Conservation (phyloP, 2,797 vertebrate species). For the Takifugu rubripes region DNA sequence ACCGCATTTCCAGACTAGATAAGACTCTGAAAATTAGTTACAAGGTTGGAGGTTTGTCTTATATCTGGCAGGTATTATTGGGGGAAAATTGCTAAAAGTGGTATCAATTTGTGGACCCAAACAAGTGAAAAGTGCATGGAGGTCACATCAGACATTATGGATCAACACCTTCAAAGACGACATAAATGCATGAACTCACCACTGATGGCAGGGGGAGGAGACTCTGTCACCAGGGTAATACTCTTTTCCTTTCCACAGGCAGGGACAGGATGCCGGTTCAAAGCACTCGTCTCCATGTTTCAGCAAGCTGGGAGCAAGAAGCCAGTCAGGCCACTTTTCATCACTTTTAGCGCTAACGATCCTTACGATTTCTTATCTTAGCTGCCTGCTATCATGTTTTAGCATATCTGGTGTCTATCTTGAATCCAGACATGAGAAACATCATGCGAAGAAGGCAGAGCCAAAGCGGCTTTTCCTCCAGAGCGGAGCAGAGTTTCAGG, state of each 20-base stretch:
- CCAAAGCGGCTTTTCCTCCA: conserved; percentile 36
- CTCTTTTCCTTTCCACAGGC: conserved; percentile 95
- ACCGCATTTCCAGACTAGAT: conserved; percentile 34
- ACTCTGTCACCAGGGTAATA: conserved; percentile 93
- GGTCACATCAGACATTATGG: neutral
- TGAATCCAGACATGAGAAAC: conserved; percentile 15
- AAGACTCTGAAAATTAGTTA: conserved; percentile 43
- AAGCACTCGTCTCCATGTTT: conserved; percentile 93
- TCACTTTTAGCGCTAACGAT: neutral
- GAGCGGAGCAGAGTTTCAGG: conserved; percentile 5
- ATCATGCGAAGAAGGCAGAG: conserved; percentile 36
- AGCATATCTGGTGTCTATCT: conserved; percentile 18
- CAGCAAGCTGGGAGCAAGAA: conserved; percentile 74
- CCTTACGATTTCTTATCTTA: neutral
- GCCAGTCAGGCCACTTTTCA: neutral
- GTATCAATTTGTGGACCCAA: conserved; percentile 23
- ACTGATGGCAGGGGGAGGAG: conserved; percentile 87
- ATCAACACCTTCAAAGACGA: neutral
- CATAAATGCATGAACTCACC: conserved; percentile 73
- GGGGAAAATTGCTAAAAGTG: conserved; percentile 1
- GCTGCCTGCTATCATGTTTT: conserved; percentile 23
- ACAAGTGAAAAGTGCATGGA: neutral
- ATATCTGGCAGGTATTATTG: conserved; percentile 30
- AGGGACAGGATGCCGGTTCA: conserved; percentile 84
- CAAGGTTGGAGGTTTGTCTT: conserved; percentile 35